phyloP scores from a whole-genome alignment of 2,888 invertebrate species.

The Chrysolina americana region DNA sequence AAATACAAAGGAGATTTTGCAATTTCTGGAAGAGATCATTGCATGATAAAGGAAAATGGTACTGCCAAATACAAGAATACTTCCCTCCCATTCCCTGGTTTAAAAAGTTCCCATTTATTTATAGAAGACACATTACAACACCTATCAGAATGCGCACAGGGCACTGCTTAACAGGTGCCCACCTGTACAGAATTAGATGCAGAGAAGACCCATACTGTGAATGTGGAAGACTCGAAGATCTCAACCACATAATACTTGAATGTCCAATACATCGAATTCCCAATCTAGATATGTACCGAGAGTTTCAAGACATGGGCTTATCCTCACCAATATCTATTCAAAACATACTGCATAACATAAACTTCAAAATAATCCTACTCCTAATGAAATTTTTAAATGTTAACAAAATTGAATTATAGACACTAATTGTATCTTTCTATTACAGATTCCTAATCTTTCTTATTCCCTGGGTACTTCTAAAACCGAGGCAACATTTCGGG shows the following conservation, averaged over 20 bases:
- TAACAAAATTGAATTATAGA: background rate
- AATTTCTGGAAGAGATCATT: background rate
- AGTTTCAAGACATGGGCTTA: background rate
- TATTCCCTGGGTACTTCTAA: background rate
- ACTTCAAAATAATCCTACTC: constrained; percentile 2
- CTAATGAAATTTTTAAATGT: constrained; percentile 6
- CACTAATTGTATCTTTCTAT: background rate
- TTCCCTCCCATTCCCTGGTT: background rate
- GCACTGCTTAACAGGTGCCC: constrained; percentile 3
- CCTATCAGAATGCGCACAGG: constrained; percentile 10
- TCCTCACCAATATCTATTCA: background rate
- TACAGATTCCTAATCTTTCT: background rate
- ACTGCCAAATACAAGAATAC: background rate
- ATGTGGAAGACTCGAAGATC: constrained; percentile 16
- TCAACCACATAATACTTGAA: constrained; percentile 20
- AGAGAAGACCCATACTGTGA: constrained; percentile 1
- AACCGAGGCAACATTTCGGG: constrained; percentile 1
- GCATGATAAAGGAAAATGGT: background rate
- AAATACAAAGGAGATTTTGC: background rate
- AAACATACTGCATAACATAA: background rate
- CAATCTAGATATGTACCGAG: background rate
- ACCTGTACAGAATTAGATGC: background rate
- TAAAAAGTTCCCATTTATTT: background rate
- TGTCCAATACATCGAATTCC: constrained; percentile 7
- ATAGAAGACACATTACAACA: background rate